Evolutionary conservation across 2,113 vertebrate species (phyloP).

Genomic region (Mesocricetus auratus): DNA sequence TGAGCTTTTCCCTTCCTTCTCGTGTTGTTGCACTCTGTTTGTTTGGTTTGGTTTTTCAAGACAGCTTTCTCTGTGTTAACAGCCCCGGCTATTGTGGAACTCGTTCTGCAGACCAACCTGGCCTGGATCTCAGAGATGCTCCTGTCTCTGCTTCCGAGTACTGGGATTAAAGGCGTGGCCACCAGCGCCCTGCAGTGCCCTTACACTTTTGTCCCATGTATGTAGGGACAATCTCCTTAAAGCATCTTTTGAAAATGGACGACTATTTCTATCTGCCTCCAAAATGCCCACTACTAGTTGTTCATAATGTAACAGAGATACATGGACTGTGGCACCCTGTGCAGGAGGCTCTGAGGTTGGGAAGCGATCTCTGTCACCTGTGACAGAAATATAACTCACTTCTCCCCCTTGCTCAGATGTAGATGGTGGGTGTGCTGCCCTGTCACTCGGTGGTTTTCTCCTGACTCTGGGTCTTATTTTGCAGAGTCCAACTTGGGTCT

Average conservation of each 20-base stretch:
- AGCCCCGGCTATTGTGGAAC: not conserved
- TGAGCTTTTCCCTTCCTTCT: not conserved
- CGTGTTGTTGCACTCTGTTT: not conserved
- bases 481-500: conserved; percentile 96
- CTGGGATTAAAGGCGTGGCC: not conserved
- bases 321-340: rapidly evolving
- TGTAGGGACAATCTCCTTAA: not conserved
- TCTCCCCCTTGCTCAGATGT: not conserved
- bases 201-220: not conserved
- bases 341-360: not conserved
- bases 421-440: not conserved
- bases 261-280: not conserved
- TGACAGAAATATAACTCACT: rapidly evolving
- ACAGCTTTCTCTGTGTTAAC: not conserved
- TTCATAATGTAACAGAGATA: not conserved
- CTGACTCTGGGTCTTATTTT: conserved; percentile 62
- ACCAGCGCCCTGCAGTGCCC: not conserved
- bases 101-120: not conserved
- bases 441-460: not conserved
- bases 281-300: not conserved
- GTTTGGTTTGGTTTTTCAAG: not conserved
- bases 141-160: not conserved
- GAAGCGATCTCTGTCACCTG: not conserved
- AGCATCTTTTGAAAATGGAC: not conserved
- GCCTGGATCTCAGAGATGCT: not conserved